phyloP scores from a whole-genome alignment of 2,113 vertebrate species.

The Guaruba guarouba region DNA sequence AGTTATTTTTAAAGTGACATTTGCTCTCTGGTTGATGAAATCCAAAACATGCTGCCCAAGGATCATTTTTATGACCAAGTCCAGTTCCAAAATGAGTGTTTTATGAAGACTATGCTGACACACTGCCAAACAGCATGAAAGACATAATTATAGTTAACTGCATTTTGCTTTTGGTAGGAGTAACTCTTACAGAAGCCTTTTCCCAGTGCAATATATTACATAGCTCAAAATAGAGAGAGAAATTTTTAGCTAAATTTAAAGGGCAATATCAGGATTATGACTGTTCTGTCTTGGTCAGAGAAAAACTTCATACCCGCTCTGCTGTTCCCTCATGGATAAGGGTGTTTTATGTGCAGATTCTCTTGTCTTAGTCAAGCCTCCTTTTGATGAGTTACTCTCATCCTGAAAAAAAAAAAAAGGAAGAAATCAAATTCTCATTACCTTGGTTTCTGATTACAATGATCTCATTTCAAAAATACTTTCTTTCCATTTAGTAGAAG shows the following conservation, averaged over 20 bases:
- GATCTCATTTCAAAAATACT: conserved; percentile 45
- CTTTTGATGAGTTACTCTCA: conserved; percentile 66
- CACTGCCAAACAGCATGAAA: background rate
- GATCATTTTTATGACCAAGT: background rate
- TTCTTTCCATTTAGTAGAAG: conserved; percentile 45
- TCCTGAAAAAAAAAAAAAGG: conserved; percentile 59
- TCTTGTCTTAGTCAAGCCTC: conserved; percentile 47
- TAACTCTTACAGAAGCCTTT: background rate
- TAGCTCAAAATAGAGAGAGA: background rate
- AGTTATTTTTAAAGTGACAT: background rate
- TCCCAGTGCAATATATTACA: background rate
- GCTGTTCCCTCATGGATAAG: conserved; percentile 60
- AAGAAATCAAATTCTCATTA: conserved; percentile 54
- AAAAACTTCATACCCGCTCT: conserved; percentile 67
- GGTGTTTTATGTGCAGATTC: conserved; percentile 10
- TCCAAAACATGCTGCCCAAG: background rate
- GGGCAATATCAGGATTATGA: background rate
- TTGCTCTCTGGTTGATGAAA: background rate
- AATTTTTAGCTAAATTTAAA: background rate
- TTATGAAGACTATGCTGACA: background rate
- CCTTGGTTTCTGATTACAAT: conserved; percentile 51
- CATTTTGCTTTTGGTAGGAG: conserved; percentile 5
- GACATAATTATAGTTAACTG: background rate
- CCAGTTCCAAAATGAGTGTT: background rate
- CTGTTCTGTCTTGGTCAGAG: background rate